Evolutionary conservation across 2,888 invertebrate genomes (phyloP), one percentile per base, ranked within the genome.

Genomic region (Mimas tiliae): DNA sequence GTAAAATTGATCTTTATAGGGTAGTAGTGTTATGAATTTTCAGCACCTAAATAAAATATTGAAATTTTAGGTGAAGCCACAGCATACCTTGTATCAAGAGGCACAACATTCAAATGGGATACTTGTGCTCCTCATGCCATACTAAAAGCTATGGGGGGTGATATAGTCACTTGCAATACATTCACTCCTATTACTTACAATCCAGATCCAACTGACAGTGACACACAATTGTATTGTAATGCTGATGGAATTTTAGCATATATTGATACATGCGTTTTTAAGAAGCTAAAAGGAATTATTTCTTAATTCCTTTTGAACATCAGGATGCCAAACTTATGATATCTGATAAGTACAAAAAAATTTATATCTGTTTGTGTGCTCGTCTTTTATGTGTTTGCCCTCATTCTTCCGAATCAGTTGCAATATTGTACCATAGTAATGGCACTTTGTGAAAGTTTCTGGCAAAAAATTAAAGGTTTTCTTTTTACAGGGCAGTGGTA

Each of bases 61-160:
- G 50, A 33, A 51, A 47, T 53, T 70, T 33, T 72, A 93, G 93
- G 90, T 67, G 90, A 92, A 76, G 91, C 91, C 66, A 80, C 83
- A 50, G 90, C 96, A 19, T 99, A 98, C 81, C 87, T 98, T 47
- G 92, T 98, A 0, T 96, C 96, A 64, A 97, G 96, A 84, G 95
- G 95, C 33, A 96, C 97, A 1, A 98, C 98, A 12, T 98, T 95
- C 82, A 95, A 96, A 68, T 99, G 98, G 98, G 99, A 99, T 81
- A 97, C 98, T 0, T 98, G 98, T 87, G 98, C 96, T 0, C 97
- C 98, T 0, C 98, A 99, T 79, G 97, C 98, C 0, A 95, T 99
- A 66, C 87, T 99, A 1, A 94, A 93, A 70, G 95, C 98, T 0
- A 87, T 95, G n/a, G 97, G 97, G n/a, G 98, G 98, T 0, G 96